Base-by-base conservation (phyloP, 2,797 vertebrate species). In the Malurus leucopterus region DNA sequence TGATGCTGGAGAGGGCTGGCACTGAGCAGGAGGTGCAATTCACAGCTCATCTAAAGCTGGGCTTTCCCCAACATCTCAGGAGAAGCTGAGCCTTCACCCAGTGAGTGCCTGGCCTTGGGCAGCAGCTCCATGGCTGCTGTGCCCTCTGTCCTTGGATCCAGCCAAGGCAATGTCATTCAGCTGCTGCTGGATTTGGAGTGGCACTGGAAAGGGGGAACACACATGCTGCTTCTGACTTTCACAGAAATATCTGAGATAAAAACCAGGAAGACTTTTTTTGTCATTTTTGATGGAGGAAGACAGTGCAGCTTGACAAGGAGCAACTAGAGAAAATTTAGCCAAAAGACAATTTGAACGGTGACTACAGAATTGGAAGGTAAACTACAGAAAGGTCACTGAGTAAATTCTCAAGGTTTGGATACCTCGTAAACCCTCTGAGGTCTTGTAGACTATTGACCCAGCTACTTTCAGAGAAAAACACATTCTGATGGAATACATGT, bases 41-140 rank as follows among this genome's bases (percentile, higher is more conserved):
- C 38, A 29, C 57, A 80, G 73, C 26, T 6, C 0, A 4, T 14
- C 51, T 46, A 1, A 26, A 38, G 1, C 26, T 74, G 63, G 13
- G 27, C 58, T 47, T 43, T 27, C 62, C 50, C 27, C 58, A 43
- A 7, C 50, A n/a, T 22, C 50, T 46, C 65, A 61, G 51, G 22
- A 76, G 27, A 64, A 20, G 8, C 2, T 12, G 49, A 46, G 29
- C 18, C 26, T 67, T 27, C 19, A 22, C 44, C 53, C 30, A 22
- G 0, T 6, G 30, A 4, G 15, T 5, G 7, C 32, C 51, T 6
- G 24, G 11, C 36, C 36, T 2, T 36, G 36, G 36, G 36, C 1
- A 50, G 21, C 7, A 27, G 13, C 34, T 27, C 1, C 3, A 4
- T 4, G 36, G 20, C n/a, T 9, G 7, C 1, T 13, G 22, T 13